Conservation (phyloP, 2,113 vertebrate species). For the Rhinolophus sinicus region DNA sequence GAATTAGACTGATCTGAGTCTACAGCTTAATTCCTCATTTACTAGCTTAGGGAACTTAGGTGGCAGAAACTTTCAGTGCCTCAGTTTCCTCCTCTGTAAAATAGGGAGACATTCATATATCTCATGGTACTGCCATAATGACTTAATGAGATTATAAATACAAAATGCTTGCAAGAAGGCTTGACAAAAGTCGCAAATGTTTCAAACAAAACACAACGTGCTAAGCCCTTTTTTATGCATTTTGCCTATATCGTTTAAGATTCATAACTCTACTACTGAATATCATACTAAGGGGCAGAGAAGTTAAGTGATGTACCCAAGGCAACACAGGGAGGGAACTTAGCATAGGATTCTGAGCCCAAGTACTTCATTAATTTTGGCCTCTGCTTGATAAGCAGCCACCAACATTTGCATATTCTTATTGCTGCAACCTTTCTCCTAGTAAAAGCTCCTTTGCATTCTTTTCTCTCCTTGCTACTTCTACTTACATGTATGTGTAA, state of each 20-base stretch:
- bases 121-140: neutral
- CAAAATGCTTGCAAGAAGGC: neutral
- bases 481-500: fast-evolving
- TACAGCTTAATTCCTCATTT: neutral
- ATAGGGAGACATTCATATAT: neutral
- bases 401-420: neutral
- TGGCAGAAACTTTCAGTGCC: neutral
- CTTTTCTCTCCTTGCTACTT: neutral
- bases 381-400: neutral
- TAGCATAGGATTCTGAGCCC: neutral
- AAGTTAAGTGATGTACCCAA: neutral
- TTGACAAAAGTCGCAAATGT: neutral
- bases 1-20: neutral
- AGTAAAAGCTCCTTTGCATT: neutral
- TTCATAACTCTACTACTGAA: neutral
- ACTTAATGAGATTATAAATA: neutral
- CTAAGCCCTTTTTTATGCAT: neutral
- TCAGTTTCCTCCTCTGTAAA: neutral
- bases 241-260: neutral
- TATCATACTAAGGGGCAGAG: neutral
- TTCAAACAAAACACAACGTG: neutral
- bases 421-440: neutral
- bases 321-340: neutral
- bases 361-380: neutral
- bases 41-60: neutral